Evolutionary conservation across 2,797 vertebrate genomes (phyloP).

Genomic region (Siniperca undulata): DNA sequence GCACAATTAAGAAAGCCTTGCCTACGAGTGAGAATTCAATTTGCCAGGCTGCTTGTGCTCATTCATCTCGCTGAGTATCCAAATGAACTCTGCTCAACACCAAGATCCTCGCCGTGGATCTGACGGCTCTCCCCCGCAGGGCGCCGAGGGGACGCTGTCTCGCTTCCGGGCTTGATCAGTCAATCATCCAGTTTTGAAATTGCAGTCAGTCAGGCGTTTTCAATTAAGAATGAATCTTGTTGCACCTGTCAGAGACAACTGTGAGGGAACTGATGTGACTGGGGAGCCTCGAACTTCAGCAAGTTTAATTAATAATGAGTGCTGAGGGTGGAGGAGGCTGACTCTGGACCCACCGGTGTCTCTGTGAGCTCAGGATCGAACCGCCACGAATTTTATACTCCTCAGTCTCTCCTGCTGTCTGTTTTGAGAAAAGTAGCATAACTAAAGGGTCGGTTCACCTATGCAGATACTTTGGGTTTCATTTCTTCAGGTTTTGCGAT

Average conservation of each 20-base stretch:
- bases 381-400: background rate
- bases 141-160: background rate
- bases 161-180: constrained; percentile 46
- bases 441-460: background rate
- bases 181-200: constrained; percentile 52
- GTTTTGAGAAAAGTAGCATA: background rate
- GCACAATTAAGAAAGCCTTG: constrained; percentile 41
- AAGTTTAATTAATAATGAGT: constrained; percentile 46
- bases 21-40: constrained; percentile 41
- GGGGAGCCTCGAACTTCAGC: constrained; percentile 41
- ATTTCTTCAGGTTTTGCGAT: background rate
- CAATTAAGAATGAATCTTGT: constrained; percentile 52
- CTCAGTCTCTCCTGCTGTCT: background rate
- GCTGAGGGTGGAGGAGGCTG: constrained; percentile 16
- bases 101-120: background rate
- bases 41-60: constrained; percentile 47
- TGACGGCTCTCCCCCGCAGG: background rate
- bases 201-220: constrained; percentile 41
- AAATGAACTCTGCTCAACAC: constrained; percentile 32
- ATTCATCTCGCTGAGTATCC: constrained; percentile 27
- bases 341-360: background rate
- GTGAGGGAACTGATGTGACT: constrained; percentile 17
- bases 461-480: background rate
- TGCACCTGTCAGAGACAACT: constrained; percentile 33
- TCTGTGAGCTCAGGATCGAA: constrained; percentile 24